Evolutionary conservation across 2,888 invertebrate genomes (phyloP).

Genomic region (Acleris holmiana): DNA sequence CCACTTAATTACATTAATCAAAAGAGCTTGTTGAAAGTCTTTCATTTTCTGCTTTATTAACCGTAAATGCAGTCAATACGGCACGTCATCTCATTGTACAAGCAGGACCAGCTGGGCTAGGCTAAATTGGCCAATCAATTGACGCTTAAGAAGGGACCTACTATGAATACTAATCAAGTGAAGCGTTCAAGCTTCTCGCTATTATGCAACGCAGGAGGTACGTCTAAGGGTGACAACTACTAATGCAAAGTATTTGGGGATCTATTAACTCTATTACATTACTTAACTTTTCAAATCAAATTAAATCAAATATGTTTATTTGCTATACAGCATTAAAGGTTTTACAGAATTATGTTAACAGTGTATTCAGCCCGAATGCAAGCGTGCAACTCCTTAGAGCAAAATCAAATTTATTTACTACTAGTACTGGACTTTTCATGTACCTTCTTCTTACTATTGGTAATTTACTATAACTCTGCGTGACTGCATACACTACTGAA

Average conservation of each 20-base stretch:
- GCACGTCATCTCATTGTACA: constrained; percentile 2
- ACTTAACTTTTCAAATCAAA: constrained; percentile 6
- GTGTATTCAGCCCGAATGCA: no score
- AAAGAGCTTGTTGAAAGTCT: constrained; percentile 44
- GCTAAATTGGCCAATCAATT: constrained; percentile 26
- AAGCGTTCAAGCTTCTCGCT: constrained; percentile 2
- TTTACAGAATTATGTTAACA: no score
- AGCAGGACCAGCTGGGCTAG: constrained; percentile 12
- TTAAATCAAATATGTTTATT: no score
- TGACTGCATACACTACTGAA: no score
- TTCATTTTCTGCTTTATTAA: constrained; percentile 3
- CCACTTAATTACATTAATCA: constrained; percentile 48
- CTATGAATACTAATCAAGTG: constrained; percentile 30
- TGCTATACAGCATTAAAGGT: no score
- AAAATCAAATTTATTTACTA: no score
- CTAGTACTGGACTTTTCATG: no score
- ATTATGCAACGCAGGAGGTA: constrained; percentile 8
- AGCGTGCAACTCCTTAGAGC: no score
- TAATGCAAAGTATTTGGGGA: not conserved
- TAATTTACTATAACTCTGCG: no score
- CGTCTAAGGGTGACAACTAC: constrained; percentile 7
- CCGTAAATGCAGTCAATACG: constrained; percentile 4
- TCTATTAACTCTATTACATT: not conserved
- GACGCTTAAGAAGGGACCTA: constrained; percentile 14
- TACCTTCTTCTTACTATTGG: no score